A percentile compares a stretch with the other conserved stretches of the same genome.
Conservation (phyloP, 1,140 invertebrate genomes). For the Drosophila albomicans region DNA sequence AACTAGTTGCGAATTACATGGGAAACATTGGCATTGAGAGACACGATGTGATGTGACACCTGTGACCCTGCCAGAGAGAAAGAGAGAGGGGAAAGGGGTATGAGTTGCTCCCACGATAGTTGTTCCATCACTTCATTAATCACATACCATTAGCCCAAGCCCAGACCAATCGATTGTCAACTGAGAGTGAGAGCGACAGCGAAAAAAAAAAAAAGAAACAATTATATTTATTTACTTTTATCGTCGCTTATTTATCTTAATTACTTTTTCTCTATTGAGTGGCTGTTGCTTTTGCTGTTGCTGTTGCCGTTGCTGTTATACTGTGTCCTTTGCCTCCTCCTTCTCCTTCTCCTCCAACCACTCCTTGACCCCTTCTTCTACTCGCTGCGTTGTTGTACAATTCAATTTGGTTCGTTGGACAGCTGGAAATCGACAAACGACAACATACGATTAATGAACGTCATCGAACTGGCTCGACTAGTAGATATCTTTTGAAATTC, state of each 20-base stretch:
- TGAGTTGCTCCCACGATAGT: constrained; percentile 10
- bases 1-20: constrained; percentile 42
- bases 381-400: constrained; percentile 57
- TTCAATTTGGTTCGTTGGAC: constrained; percentile 71
- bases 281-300: constrained; percentile 47
- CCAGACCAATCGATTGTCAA: constrained; percentile 67
- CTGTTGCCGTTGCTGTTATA: constrained; percentile 43
- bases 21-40: constrained; percentile 25
- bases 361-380: constrained; percentile 5
- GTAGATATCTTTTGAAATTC: neutral
- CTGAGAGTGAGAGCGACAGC: constrained; percentile 30
- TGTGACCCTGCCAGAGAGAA: neutral
- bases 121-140: constrained; percentile 61
- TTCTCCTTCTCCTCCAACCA: neutral
- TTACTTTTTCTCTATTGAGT: constrained; percentile 80
- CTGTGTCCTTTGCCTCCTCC: constrained; percentile 31
- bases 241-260: constrained; percentile 82
- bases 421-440: constrained; percentile 61
- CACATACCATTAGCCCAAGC: constrained; percentile 63
- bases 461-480: neutral
- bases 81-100: no score
- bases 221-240: constrained; percentile 83
- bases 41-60: constrained; percentile 18
- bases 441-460: constrained; percentile 11
- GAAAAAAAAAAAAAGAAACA: constrained; percentile 51